Percentiles rank a stretch among this genome's conserved stretches.
These are phyloP conservation scores for Intellagama lesueurii DNA, from an alignment of 2,797 vertebrate species.

Conservation along the genomic window DNA sequence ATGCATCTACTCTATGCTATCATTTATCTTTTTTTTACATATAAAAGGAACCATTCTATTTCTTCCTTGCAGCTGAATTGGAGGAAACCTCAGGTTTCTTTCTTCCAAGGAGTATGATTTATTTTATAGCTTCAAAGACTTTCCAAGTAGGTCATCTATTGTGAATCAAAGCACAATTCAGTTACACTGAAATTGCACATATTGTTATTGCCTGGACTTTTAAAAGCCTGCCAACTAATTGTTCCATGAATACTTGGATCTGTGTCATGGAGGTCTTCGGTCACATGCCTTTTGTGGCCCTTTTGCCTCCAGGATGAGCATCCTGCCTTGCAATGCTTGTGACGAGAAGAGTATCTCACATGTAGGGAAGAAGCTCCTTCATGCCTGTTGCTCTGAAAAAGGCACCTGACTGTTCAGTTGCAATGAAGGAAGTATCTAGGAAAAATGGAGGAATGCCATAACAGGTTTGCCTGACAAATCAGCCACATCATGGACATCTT, in stretches of 20 bases:
- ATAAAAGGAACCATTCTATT: too few relatives aligned
- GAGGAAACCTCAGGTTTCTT: conserved; percentile 37
- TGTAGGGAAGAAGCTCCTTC: not conserved
- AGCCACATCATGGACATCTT: not conserved
- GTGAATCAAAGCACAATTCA: conserved; percentile 65
- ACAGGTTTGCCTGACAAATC: not conserved
- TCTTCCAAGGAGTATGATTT: conserved; percentile 59
- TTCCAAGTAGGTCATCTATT: conserved; percentile 69
- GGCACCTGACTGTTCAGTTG: not conserved
- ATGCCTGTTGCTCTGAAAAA: not conserved
- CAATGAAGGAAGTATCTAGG: not conserved
- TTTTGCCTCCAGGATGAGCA: not conserved
- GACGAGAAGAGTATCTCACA: not conserved
- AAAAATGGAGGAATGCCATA: not conserved
- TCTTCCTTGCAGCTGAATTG: conserved; percentile 35
- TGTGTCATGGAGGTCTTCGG: not conserved
- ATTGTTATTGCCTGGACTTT: conserved; percentile 31
- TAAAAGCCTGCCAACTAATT: conserved; percentile 47
- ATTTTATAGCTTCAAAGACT: conserved; percentile 49
- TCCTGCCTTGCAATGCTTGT: not conserved
- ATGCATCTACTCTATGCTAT: not conserved
- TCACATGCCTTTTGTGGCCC: not conserved
- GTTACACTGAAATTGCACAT: conserved; percentile 70
- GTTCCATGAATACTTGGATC: conserved; percentile 45
- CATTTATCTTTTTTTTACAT: not conserved